Base-by-base conservation (phyloP, 2,888 invertebrate species). In the Tuberolachnus salignus region DNA sequence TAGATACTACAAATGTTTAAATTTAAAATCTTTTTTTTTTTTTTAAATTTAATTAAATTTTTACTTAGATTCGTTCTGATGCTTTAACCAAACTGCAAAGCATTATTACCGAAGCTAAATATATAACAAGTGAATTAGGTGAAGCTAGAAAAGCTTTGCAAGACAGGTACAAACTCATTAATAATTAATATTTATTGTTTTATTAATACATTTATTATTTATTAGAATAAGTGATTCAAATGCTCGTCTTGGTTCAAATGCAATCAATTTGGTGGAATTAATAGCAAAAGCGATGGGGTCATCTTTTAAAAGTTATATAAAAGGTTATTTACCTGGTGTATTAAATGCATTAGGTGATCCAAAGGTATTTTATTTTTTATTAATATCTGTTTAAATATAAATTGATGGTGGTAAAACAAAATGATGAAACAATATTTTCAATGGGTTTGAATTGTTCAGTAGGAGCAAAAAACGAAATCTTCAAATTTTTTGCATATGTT, bases 211-310 rank as follows among this genome's bases (percentile, higher is more conserved):
- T 14, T 59, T 6, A 90, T 78, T 44, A 42, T 16, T 91, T 0
- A 89, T 90, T 0, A 88, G 97, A 1, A 87, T 97, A 19, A 87
- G 91, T 0, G 98, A 98, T 85, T 95, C 95, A 66, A 98, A 98
- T 87, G 94, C 94, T 34, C 96, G 95, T 86, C 90, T 98, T 82
- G 94, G 94, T 0, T 93, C 93, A 83, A 91, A 91, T 19, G 90
- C 97, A 0, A 86, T 97, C 63, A 90, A 91, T 80, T 91, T 97
- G 81, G 95, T 95, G 84, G 92, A 94, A 83, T 89, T 89, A 46
- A 86, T 98, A 42, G 94, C 93, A 1, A 89, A 88, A 0, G 92
- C 94, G 0, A 92, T 97, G 90, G 97, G 97, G 0, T 80, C 82
- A 8, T 90, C 92, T 67, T 91, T 92, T 83, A 94, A 92, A 84